Conservation (phyloP, 2,113 vertebrate species). For the Peromyscus californicus region DNA sequence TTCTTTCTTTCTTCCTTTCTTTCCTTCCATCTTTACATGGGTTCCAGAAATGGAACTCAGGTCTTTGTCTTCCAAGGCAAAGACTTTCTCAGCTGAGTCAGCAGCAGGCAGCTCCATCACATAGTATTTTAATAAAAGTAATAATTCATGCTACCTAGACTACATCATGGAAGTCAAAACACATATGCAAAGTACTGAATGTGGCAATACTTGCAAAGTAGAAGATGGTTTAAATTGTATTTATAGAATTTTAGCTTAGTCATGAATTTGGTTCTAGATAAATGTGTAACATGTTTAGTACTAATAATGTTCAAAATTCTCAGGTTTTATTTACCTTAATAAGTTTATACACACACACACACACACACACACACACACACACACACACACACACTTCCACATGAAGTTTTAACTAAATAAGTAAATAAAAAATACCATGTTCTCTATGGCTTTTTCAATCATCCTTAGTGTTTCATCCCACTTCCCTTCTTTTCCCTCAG, state of each 20-base stretch:
- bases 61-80: neutral
- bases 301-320: neutral
- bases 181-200: neutral
- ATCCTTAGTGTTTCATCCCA: no score
- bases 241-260: neutral
- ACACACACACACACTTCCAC: no score
- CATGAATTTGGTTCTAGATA: neutral
- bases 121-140: constrained; percentile 12
- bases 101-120: neutral
- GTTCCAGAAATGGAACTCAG: neutral
- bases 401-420: neutral
- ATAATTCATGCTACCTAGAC: neutral
- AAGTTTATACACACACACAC: neutral
- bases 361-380: neutral
- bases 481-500: neutral
- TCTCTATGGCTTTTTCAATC: neutral
- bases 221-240: neutral
- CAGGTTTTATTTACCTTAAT: neutral
- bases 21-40: neutral
- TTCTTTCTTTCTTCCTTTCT: no score
- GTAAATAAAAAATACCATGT: neutral
- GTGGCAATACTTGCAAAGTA: neutral
- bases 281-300: neutral
- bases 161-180: neutral
- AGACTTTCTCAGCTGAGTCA: neutral